These are phyloP conservation scores for Protula sp. DNA, from an alignment of 2,888 invertebrate species.

Conservation along the genomic window DNA sequence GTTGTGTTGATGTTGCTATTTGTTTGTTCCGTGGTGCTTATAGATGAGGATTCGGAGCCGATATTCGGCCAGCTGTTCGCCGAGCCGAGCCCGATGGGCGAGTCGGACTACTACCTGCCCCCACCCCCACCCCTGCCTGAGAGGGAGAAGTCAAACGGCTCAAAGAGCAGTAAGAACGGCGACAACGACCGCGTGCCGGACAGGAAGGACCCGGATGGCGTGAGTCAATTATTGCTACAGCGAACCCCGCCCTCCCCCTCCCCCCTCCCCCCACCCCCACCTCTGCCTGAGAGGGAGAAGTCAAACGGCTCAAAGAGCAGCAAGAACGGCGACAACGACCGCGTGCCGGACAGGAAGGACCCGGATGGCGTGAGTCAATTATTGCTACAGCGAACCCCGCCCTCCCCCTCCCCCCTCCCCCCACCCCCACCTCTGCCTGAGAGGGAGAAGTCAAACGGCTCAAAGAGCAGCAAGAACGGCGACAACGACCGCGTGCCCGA, in stretches of 20 bases:
- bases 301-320: not conserved
- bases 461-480: not conserved
- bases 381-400: conserved; percentile 1
- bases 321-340: not conserved
- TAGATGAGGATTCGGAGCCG: conserved; percentile 66
- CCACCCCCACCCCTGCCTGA: conserved; percentile 24
- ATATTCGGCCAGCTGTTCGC: conserved; percentile 83
- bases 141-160: too few species aligned
- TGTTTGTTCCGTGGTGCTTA: too few species aligned
- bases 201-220: conserved; percentile 72
- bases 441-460: too few species aligned
- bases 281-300: not conserved
- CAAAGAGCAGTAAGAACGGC: not conserved
- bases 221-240: conserved; percentile 39
- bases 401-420: too few species aligned
- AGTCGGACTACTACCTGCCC: too few species aligned
- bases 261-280: conserved; percentile 32
- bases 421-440: conserved; percentile 24
- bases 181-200: conserved; percentile 60
- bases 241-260: not conserved
- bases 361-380: conserved; percentile 63
- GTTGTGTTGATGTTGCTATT: too few species aligned
- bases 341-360: conserved; percentile 71
- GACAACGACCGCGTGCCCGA: conserved; percentile 60
- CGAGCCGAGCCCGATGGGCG: conserved; percentile 34